Conservation (phyloP, 2,113 vertebrate genomes). For the Orientallactaga bullata region DNA sequence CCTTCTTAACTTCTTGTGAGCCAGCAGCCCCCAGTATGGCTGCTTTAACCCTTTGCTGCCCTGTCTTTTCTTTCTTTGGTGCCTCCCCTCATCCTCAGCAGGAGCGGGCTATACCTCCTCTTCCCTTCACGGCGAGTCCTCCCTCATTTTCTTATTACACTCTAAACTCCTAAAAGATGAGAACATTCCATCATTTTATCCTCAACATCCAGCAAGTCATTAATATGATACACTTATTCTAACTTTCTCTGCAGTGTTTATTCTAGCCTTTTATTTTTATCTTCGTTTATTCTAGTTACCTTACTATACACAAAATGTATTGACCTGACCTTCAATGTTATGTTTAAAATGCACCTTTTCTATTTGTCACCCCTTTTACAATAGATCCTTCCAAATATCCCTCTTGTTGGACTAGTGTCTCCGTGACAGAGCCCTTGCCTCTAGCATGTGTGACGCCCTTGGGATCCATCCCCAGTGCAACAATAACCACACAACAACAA, state of each 20-base stretch:
- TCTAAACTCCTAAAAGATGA: not conserved
- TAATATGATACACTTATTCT: not conserved
- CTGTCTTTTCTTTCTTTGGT: not conserved
- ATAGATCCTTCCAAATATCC: not conserved
- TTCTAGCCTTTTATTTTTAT: not conserved
- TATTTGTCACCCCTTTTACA: not conserved
- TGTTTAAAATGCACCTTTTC: not conserved
- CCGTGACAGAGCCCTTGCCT: not conserved
- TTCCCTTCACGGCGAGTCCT: not conserved
- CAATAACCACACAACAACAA: no score
- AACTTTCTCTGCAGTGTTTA: not conserved
- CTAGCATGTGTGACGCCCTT: not conserved
- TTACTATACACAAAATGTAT: fast-evolving
- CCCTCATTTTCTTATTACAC: not conserved
- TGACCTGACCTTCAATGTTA: not conserved
- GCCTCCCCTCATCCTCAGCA: not conserved
- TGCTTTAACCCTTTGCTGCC: not conserved
- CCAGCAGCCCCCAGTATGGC: no score
- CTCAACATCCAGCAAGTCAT: not conserved
- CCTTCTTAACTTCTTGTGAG: not conserved
- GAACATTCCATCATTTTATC: not conserved
- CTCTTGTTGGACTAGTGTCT: not conserved
- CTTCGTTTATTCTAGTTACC: not conserved
- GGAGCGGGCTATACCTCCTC: fast-evolving
- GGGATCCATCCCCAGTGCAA: not conserved